Percentiles rank a stretch among this genome's conserved stretches.
phyloP scores from a whole-genome alignment of 2,888 invertebrate genomes.

The Orthonevra nobilis region DNA sequence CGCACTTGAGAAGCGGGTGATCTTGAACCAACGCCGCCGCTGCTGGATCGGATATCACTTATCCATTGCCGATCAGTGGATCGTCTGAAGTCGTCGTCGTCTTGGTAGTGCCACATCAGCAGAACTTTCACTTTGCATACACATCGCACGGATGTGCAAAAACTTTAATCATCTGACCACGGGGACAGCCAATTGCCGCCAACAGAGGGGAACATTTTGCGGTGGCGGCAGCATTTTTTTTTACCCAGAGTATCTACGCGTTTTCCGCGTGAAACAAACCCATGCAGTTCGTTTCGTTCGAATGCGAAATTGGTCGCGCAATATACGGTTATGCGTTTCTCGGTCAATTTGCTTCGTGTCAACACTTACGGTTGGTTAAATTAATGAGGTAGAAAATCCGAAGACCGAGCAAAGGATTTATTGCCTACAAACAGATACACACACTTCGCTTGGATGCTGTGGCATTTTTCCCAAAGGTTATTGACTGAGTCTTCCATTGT shows the following conservation, averaged over 20 bases:
- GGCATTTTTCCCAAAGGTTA: constrained; percentile 36
- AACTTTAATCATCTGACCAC: not conserved
- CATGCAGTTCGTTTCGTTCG: constrained; percentile 6
- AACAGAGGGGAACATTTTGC: no score
- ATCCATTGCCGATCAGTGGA: constrained; percentile 41
- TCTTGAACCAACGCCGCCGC: constrained; percentile 46
- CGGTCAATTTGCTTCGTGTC: constrained; percentile 57
- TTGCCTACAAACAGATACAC: no score
- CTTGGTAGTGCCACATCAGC: constrained; percentile 38
- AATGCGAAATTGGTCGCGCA: constrained; percentile 58
- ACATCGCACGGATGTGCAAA: constrained; percentile 24
- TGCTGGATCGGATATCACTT: constrained; percentile 5
- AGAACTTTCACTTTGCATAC: constrained; percentile 52
- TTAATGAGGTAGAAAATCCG: constrained; percentile 53
- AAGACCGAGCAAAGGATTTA: constrained; percentile 29
- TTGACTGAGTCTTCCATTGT: constrained; percentile 17
- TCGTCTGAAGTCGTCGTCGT: constrained; percentile 32
- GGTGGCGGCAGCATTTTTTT: constrained; percentile 38
- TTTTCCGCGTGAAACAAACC: constrained; percentile 61
- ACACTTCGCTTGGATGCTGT: not conserved
- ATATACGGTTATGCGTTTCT: constrained; percentile 53
- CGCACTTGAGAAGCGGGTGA: constrained; percentile 60
- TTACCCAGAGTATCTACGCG: constrained; percentile 12
- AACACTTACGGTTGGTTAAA: constrained; percentile 52
- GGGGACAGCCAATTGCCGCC: constrained; percentile 14